A percentile compares a stretch with the other conserved stretches of the same genome.
Evolutionary conservation across 2,113 vertebrate genomes (phyloP).

Genomic region (Vulpes vulpes): DNA sequence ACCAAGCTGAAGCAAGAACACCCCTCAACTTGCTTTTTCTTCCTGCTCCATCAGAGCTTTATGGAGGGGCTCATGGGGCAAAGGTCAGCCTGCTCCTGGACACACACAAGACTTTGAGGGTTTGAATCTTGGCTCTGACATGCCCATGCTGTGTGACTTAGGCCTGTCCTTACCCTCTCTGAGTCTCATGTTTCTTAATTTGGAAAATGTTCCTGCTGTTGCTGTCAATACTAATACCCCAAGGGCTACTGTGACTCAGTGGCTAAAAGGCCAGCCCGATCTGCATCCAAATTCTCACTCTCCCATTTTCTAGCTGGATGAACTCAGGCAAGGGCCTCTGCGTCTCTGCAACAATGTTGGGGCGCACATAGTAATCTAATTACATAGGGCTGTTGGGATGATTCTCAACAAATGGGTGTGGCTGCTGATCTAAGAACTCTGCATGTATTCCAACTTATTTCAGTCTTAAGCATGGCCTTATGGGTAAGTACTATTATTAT

Average conservation of each 20-base stretch:
- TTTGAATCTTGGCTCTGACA: background rate
- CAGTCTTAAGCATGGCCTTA: background rate
- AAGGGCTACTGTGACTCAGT: background rate
- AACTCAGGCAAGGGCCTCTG: background rate
- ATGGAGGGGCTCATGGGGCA: background rate
- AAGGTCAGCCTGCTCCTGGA: conserved; percentile 3
- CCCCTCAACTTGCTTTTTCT: background rate
- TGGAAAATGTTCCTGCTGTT: background rate
- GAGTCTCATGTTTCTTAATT: conserved; percentile 29
- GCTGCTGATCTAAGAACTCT: background rate
- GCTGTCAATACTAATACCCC: background rate
- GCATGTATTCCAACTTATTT: background rate
- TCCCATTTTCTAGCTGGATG: background rate
- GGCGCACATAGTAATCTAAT: background rate
- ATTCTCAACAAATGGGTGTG: background rate
- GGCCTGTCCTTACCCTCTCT: conserved; percentile 25
- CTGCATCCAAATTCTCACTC: background rate
- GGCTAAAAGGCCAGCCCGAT: background rate
- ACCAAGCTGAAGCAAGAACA: background rate
- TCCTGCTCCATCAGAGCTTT: background rate
- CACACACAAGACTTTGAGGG: background rate
- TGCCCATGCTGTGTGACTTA: background rate
- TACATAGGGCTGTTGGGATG: background rate
- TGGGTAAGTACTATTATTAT: background rate
- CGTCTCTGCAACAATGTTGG: background rate